Evolutionary conservation across 2,888 invertebrate genomes (phyloP).

Genomic region (Matsumyia berberina): DNA sequence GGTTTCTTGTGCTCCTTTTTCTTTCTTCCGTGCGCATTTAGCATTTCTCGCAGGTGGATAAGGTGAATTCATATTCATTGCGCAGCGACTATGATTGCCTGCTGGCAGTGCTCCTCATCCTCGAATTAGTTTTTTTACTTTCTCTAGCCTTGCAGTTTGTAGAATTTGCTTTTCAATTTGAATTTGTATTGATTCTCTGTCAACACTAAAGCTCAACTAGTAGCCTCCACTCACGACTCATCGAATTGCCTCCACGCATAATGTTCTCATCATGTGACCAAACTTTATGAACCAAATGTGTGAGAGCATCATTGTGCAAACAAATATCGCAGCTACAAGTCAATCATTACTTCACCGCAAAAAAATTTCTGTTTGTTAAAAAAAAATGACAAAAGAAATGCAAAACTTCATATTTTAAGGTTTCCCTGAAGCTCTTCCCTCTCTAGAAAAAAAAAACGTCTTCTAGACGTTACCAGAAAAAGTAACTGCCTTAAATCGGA

Average conservation of each 20-base stretch:
- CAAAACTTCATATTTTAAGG: conserved; percentile 24
- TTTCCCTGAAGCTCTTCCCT: conserved; percentile 12
- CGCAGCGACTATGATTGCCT: too few species aligned
- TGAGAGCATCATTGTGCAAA: conserved; percentile 6
- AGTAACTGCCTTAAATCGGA: conserved; percentile 28
- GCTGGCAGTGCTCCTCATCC: too few species aligned
- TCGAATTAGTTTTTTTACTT: too few species aligned
- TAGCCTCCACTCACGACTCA: not conserved
- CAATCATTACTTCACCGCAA: conserved; percentile 28
- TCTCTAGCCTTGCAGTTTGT: too few species aligned
- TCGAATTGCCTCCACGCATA: conserved; percentile 8
- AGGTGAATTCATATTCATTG: too few species aligned
- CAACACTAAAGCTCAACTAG: not conserved
- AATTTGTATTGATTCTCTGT: not conserved
- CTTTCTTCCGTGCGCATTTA: too few species aligned
- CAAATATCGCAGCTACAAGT: conserved; percentile 5
- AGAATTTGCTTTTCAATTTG: too few species aligned
- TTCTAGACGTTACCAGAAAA: conserved; percentile 9
- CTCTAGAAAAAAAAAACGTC: not conserved
- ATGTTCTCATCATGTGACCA: conserved; percentile 34
- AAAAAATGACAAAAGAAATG: not conserved
- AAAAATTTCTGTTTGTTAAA: conserved; percentile 5
- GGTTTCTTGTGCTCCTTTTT: too few species aligned
- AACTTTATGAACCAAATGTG: conserved; percentile 11
- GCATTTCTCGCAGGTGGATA: too few species aligned